Conservation (phyloP, 2,113 vertebrate genomes). For the Muntiacus reevesi region DNA sequence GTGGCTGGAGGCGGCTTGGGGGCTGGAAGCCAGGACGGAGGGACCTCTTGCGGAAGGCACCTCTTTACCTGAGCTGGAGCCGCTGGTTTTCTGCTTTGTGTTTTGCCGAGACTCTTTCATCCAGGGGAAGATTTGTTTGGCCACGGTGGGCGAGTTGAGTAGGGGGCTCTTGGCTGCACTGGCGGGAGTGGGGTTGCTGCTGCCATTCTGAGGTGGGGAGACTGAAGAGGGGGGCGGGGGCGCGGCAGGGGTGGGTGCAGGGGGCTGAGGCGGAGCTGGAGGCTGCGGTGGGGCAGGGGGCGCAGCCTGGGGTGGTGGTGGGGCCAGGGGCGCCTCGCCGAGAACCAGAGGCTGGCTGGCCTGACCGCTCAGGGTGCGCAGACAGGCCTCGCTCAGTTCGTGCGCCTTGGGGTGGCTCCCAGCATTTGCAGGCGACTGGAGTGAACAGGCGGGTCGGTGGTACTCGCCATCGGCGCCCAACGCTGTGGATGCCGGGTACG, state of each 20-base stretch:
- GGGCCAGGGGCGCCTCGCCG: slow-evolving; percentile 81
- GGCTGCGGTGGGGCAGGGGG: slow-evolving; percentile 83
- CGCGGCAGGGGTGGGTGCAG: slow-evolving; percentile 81
- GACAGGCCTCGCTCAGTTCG: slow-evolving; percentile 92
- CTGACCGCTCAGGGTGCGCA: slow-evolving; percentile 88
- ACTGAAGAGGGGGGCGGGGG: slow-evolving; percentile 85
- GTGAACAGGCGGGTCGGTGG: slow-evolving; percentile 95
- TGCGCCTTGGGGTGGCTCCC: slow-evolving; percentile 91
- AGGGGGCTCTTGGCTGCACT: slow-evolving; percentile 85
- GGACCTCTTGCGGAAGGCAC: slow-evolving; percentile 38
- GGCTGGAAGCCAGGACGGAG: background rate
- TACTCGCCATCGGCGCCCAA: slow-evolving; percentile 95
- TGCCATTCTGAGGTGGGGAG: slow-evolving; percentile 90
- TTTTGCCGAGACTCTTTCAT: slow-evolving; percentile 99
- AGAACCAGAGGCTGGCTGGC: slow-evolving; percentile 85
- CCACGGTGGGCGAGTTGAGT: slow-evolving; percentile 88
- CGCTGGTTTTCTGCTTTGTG: slow-evolving; percentile 97
- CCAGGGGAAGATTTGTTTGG: slow-evolving; percentile 98
- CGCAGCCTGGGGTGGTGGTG: slow-evolving; percentile 82
- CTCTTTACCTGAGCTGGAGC: slow-evolving; percentile 95
- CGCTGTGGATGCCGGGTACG: slow-evolving; percentile 89
- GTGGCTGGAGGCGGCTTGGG: background rate
- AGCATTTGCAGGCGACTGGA: slow-evolving; percentile 91
- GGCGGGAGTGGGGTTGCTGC: slow-evolving; percentile 84
- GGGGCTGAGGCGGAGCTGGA: slow-evolving; percentile 79